phyloP scores from a whole-genome alignment of 1,140 invertebrate genomes.

The Drosophila guanche region DNA sequence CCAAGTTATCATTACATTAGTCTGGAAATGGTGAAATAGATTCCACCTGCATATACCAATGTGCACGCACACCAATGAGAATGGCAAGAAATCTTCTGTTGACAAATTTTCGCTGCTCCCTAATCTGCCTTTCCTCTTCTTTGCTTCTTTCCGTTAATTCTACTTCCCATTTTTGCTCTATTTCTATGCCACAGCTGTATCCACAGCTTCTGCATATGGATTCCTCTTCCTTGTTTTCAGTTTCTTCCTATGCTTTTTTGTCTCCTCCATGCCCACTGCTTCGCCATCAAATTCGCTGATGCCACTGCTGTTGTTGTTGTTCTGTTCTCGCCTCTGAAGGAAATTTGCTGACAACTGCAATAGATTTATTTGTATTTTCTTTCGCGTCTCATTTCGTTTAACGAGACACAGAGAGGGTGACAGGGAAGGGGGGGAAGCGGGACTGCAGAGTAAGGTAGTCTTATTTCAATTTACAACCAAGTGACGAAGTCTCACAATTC shows the following conservation, averaged over 20 bases:
- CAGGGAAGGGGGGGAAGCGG: background rate
- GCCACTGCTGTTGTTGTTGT: slow-evolving; percentile 11
- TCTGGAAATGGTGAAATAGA: slow-evolving; percentile 15
- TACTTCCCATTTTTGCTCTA: background rate
- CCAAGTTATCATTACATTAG: slow-evolving; percentile 54
- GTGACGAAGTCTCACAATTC: slow-evolving; percentile 82
- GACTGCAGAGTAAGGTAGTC: slow-evolving; percentile 52
- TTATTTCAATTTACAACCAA: slow-evolving; percentile 83
- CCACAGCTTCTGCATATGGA: too few relatives aligned
- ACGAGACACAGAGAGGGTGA: slow-evolving; percentile 21
- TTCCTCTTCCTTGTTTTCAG: too few relatives aligned
- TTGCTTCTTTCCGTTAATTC: slow-evolving; percentile 8
- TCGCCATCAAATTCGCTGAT: slow-evolving; percentile 5
- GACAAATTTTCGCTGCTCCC: too few relatives aligned
- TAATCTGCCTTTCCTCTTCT: too few relatives aligned
- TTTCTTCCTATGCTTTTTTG: background rate
- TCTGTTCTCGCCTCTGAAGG: slow-evolving; percentile 64
- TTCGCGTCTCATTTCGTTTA: slow-evolving; percentile 63
- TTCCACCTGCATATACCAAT: too few relatives aligned
- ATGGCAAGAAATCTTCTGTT: too few relatives aligned
- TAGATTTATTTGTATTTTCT: slow-evolving; percentile 66
- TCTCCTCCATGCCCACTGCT: slow-evolving; percentile 10
- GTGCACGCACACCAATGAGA: too few relatives aligned
- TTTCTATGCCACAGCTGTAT: too few relatives aligned
- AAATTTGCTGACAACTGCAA: slow-evolving; percentile 80